Conservation (phyloP, 1,140 invertebrate species). For the Sinonovacula constricta region DNA sequence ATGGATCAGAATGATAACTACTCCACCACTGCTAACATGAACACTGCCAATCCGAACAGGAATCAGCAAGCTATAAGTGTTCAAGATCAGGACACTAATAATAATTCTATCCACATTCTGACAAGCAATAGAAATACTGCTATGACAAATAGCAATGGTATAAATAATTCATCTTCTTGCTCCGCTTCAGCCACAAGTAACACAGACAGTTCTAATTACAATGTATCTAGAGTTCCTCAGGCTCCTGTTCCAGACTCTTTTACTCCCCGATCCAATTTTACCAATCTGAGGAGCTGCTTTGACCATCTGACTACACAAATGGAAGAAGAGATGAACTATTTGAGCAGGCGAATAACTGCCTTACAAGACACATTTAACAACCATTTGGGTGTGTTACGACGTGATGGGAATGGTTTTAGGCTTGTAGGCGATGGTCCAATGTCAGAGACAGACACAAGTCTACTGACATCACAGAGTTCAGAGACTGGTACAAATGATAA, state of each 20-base stretch:
- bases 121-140: no score
- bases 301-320: conserved; percentile 54
- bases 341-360: conserved; percentile 61
- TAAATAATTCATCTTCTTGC: no score
- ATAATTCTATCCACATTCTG: conserved; percentile 45
- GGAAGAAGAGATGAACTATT: conserved; percentile 63
- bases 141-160: no score
- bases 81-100: conserved; percentile 28
- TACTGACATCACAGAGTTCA: conserved; percentile 1
- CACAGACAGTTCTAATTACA: no score
- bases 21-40: neutral
- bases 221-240: no score
- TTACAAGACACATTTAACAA: conserved; percentile 62
- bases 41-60: neutral
- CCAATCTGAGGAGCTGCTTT: neutral
- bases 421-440: conserved; percentile 7
- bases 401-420: conserved; percentile 49
- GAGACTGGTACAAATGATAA: neutral
- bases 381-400: conserved; percentile 56
- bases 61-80: conserved; percentile 19
- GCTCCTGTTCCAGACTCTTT: no score
- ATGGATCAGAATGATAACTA: conserved; percentile 50
- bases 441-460: conserved; percentile 40
- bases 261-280: no score
- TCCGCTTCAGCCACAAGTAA: no score